Base-by-base conservation (phyloP, 2,113 vertebrate species). In the Solenodon paradoxus region DNA sequence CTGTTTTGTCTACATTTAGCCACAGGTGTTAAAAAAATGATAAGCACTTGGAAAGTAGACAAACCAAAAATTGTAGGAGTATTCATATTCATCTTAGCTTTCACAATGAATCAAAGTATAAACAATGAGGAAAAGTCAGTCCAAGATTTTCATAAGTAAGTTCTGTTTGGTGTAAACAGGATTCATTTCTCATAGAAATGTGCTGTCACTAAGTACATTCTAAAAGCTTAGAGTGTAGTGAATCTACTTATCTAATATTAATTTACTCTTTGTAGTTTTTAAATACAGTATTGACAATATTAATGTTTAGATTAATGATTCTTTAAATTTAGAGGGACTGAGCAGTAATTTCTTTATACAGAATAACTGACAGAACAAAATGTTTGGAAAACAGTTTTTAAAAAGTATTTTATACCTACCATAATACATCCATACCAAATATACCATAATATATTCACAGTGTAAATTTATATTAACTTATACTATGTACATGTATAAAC, bases 221-320 rank as follows among this genome's bases (percentile, higher is more conserved):
- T 92, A 91, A 97, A 97, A 95, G 80, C 93, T 97, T 95, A 72
- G 68, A 92, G 24, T 59, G 87, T 51, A 95, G 77, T 68, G 55
- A 96, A 97, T 97, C 89, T 83, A 55, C 94, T 98, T 98, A 95
- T 95, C 92, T 98, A 88, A 97, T 98, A 98, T 98, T 98, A 98
- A 98, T 98, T 98, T 98, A 92, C 35, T 90, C 98, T 98, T 98
- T 95, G 98, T 97, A 97, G 96, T 98, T 97, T 97, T 98, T 97
- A 98, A 97, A 98, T 98, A 97, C 92, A 74, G 7, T 98, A 98
- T 98, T 98, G 97, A 98, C 98, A 98, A 82, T 93, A 98, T 98
- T 98, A 98, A 84, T 96, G 98, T 98, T 97, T 98, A 94, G 95
- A 98, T 98, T 98, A 98, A 98, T 98, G 96, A 95, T 61, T 90